Percentiles rank a stretch among this genome's conserved stretches.
Conservation (phyloP, 2,113 vertebrate species). For the Pseudopipra pipra region DNA sequence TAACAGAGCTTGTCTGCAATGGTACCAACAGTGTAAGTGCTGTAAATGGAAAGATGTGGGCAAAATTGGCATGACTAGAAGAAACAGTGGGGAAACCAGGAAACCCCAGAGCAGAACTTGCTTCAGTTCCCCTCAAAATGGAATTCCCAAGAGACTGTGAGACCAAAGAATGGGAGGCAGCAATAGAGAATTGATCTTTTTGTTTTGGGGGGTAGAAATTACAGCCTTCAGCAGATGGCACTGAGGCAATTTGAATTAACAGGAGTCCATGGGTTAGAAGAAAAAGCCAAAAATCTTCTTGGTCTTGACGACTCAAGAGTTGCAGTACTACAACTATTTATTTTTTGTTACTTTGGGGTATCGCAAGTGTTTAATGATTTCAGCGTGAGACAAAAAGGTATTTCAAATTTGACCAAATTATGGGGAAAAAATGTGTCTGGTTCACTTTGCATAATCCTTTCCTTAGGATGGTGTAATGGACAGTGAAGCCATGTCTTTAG, state of each 20-base stretch:
- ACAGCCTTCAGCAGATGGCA: neutral
- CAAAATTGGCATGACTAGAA: neutral
- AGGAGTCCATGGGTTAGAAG: neutral
- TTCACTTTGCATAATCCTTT: neutral
- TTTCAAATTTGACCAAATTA: neutral
- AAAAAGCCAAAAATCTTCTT: neutral
- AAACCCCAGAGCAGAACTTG: neutral
- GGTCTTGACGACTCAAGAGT: neutral
- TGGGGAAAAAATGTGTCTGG: neutral
- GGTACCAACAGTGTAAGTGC: neutral
- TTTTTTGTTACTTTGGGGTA: neutral
- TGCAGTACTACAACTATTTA: neutral
- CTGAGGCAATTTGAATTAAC: neutral
- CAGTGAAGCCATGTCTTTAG: neutral
- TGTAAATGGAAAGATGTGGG: neutral
- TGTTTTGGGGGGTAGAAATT: neutral
- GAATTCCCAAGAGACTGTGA: neutral
- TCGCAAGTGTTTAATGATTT: neutral
- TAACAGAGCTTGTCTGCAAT: neutral
- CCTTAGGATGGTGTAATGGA: neutral
- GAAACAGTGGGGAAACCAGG: neutral
- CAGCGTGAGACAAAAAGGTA: neutral
- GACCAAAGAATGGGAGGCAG: neutral
- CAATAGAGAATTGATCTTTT: neutral
- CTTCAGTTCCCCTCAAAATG: neutral